These are phyloP conservation scores for Furcifer pardalis DNA, from an alignment of 2,797 vertebrate species.

Conservation along the genomic window DNA sequence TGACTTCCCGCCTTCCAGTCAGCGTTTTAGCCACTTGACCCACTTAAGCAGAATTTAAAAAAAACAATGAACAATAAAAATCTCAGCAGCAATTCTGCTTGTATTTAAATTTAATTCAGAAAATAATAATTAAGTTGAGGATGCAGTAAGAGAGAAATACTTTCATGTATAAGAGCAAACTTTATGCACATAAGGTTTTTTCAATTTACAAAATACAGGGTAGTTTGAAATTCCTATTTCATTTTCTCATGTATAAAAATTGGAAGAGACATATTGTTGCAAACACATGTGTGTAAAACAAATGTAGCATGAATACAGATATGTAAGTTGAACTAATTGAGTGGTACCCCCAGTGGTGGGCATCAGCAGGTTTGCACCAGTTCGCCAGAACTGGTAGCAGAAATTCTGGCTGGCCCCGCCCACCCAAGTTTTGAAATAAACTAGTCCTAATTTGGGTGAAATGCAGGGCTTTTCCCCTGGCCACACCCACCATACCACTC, in stretches of 20 bases:
- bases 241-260: not conserved
- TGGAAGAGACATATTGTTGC: not conserved
- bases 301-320: not conserved
- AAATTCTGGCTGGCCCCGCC: no score
- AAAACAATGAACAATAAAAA: not conserved
- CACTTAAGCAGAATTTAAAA: not conserved
- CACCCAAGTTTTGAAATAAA: no score
- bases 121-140: not conserved
- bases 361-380: no score
- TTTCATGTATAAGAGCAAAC: no score
- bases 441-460: no score
- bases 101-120: not conserved
- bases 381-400: no score
- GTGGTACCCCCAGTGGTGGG: no score
- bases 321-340: not conserved
- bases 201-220: not conserved
- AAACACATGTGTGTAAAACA: not conserved
- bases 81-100: not conserved
- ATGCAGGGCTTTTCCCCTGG: no score
- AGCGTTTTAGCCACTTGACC: no score
- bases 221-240: not conserved
- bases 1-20: no score
- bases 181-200: not conserved
- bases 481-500: no score
- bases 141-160: not conserved